Conservation (phyloP, 2,888 invertebrate genomes). For the Metopia argyrocephala region DNA sequence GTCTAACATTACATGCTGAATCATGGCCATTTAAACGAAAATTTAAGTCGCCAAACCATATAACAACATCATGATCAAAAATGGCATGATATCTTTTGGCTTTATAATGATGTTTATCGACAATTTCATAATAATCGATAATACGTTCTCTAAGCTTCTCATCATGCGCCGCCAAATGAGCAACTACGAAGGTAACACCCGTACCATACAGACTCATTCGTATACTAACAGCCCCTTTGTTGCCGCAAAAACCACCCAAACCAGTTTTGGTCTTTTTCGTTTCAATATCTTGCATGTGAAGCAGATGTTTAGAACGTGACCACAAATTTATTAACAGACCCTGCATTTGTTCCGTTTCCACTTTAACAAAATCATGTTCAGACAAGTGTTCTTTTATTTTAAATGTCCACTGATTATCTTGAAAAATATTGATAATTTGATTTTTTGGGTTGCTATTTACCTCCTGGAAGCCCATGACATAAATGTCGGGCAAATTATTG, state of each 20-base stretch:
- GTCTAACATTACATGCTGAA: conserved; percentile 84
- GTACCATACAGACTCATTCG: conserved; percentile 92
- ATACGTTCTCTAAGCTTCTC: conserved; percentile 89
- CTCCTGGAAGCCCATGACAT: conserved; percentile 93
- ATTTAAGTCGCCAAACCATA: conserved; percentile 95
- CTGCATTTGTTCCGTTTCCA: conserved; percentile 89
- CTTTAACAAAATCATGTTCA: conserved; percentile 85
- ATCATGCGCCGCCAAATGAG: conserved; percentile 94
- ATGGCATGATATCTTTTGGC: conserved; percentile 88
- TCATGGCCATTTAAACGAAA: conserved; percentile 87
- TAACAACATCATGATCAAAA: conserved; percentile 95
- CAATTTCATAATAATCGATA: conserved; percentile 91
- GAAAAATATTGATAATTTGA: conserved; percentile 87
- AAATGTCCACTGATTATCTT: conserved; percentile 91
- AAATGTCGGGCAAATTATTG: conserved; percentile 87
- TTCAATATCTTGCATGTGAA: conserved; percentile 89
- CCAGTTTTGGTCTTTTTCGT: conserved; percentile 93
- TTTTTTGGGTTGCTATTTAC: conserved; percentile 92
- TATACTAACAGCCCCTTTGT: conserved; percentile 92
- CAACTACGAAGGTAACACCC: conserved; percentile 92
- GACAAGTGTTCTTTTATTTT: conserved; percentile 84
- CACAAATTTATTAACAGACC: conserved; percentile 90
- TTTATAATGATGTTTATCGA: conserved; percentile 89
- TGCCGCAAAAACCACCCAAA: conserved; percentile 90
- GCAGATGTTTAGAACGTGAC: conserved; percentile 87